Conservation (phyloP, 2,113 vertebrate genomes). For the Geococcyx californianus region DNA sequence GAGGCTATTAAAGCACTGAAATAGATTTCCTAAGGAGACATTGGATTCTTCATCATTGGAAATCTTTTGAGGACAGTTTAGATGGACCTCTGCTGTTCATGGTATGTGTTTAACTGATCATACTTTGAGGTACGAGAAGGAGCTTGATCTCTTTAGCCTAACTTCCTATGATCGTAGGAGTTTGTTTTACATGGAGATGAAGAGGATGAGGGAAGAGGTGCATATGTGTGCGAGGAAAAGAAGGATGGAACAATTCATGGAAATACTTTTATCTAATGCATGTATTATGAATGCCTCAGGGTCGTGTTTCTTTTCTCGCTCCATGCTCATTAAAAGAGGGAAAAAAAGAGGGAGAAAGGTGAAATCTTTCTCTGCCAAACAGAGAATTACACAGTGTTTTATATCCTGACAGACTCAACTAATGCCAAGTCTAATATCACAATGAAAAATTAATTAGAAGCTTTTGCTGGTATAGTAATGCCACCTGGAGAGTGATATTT, state of each 20-base stretch:
- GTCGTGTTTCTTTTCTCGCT: slow-evolving; percentile 31
- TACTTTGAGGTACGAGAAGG: neutral
- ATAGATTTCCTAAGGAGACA: neutral
- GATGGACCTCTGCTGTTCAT: neutral
- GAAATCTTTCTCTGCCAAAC: slow-evolving; percentile 16
- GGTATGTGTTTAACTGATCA: neutral
- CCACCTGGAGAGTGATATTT: slow-evolving; percentile 63
- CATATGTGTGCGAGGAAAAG: neutral
- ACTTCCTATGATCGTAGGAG: neutral
- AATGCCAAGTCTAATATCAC: slow-evolving; percentile 42
- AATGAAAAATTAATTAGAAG: slow-evolving; percentile 69
- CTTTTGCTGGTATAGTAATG: slow-evolving; percentile 44
- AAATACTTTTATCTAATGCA: neutral
- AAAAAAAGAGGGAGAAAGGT: slow-evolving; percentile 8
- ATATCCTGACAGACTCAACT: slow-evolving; percentile 13
- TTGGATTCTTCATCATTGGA: neutral
- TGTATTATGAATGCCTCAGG: neutral
- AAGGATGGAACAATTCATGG: neutral
- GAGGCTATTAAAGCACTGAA: neutral
- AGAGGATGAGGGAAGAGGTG: neutral
- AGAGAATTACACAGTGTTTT: slow-evolving; percentile 29
- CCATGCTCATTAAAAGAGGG: slow-evolving; percentile 27
- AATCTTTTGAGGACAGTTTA: slow-evolving; percentile 1
- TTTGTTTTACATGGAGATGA: slow-evolving; percentile 7
- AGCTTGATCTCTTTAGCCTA: neutral